A percentile compares a stretch with the other conserved stretches of the same genome.
Evolutionary conservation across 2,888 invertebrate genomes (phyloP).

Genomic region (Cephalotes varians): DNA sequence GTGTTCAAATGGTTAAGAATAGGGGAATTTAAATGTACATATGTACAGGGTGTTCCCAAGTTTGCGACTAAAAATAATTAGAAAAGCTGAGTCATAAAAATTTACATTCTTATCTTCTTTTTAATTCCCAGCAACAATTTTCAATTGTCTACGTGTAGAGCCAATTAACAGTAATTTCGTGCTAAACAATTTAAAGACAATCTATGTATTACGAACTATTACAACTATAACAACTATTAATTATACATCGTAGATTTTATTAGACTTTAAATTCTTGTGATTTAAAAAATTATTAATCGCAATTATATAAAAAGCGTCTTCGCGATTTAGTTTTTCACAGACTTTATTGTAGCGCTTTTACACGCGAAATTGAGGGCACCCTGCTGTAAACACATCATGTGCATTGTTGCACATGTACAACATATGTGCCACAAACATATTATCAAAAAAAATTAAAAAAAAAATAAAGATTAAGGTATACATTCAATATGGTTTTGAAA

Average conservation of each 20-base stretch:
- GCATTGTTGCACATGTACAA: constrained; percentile 63
- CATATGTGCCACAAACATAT: constrained; percentile 54
- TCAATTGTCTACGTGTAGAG: background rate
- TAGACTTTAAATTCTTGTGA: background rate
- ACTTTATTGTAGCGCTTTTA: background rate
- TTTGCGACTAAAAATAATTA: background rate
- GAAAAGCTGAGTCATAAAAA: constrained; percentile 23
- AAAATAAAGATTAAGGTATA: constrained; percentile 53
- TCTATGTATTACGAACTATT: background rate
- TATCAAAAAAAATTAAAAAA: constrained; percentile 57
- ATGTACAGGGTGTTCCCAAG: constrained; percentile 56
- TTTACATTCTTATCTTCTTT: constrained; percentile 28
- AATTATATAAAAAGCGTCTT: background rate
- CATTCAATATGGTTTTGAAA: constrained; percentile 65
- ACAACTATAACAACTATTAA: background rate
- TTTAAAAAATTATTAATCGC: background rate
- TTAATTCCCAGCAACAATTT: background rate
- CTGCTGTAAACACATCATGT: constrained; percentile 53
- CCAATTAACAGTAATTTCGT: background rate
- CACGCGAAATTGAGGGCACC: constrained; percentile 17
- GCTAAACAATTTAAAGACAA: background rate
- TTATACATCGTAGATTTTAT: background rate
- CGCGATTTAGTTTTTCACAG: background rate
- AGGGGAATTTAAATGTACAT: constrained; percentile 17
- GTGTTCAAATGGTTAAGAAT: background rate